Evolutionary conservation across 2,113 vertebrate species (phyloP).

Genomic region (Oryzias celebensis): DNA sequence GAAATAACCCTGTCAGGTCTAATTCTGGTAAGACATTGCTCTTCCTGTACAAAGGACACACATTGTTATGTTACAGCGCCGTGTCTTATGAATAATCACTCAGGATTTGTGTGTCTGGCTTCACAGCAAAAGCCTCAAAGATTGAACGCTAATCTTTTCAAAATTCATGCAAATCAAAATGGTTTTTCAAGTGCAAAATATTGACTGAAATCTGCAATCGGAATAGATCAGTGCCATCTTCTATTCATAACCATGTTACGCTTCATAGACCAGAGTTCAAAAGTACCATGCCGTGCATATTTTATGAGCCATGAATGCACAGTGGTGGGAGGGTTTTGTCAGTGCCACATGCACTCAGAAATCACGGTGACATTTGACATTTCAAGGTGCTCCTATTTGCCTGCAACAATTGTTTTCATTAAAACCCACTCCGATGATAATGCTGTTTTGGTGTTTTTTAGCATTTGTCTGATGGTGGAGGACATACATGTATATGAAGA

Average conservation of each 20-base stretch:
- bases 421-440: too few relatives aligned
- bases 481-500: too few relatives aligned
- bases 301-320: neutral
- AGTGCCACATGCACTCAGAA: neutral
- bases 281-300: neutral
- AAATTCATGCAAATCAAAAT: conserved; percentile 7
- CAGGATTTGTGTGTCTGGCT: conserved; percentile 12
- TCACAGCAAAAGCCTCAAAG: conserved; percentile 24
- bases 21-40: conserved; percentile 62
- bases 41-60: conserved; percentile 48
- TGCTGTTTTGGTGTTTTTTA: too few relatives aligned
- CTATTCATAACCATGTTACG: neutral
- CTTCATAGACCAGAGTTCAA: neutral
- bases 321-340: neutral
- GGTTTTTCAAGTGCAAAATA: conserved; percentile 5
- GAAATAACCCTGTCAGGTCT: conserved; percentile 71
- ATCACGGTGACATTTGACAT: neutral
- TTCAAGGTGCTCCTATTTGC: neutral
- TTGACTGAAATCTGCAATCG: conserved; percentile 4
- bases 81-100: conserved; percentile 25
- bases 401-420: conserved; percentile 6
- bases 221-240: neutral
- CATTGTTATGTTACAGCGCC: conserved; percentile 27
- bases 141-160: conserved; percentile 1
- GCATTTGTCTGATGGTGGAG: too few relatives aligned